Conservation (phyloP, 2,888 invertebrate species). For the Netelia melanura region DNA sequence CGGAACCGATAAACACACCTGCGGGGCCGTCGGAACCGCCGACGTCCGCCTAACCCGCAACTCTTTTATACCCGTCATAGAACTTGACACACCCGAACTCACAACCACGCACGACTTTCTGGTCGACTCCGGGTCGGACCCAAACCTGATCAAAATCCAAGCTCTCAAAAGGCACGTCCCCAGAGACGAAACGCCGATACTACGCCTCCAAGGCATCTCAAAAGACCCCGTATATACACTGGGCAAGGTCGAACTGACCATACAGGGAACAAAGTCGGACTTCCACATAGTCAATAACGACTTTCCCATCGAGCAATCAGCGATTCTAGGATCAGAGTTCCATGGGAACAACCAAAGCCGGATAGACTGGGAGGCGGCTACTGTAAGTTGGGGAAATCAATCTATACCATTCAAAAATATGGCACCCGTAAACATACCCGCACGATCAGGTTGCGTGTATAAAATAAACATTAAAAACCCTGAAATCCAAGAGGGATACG, state of each 20-base stretch:
- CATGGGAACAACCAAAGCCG: background rate
- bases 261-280: background rate
- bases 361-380: constrained; percentile 1
- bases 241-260: background rate
- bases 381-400: background rate
- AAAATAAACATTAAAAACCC: too few species aligned
- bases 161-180: background rate
- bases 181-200: too few species aligned
- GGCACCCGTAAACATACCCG: too few species aligned
- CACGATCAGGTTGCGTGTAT: too few species aligned
- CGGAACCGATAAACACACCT: background rate
- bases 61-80: background rate
- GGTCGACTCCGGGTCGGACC: constrained; percentile 31
- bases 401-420: background rate
- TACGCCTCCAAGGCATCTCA: constrained; percentile 19
- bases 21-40: background rate
- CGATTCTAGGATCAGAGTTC: constrained; percentile 11
- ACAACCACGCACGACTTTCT: background rate
- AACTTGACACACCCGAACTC: constrained; percentile 23
- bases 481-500: too few species aligned
- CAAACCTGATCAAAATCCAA: constrained; percentile 6
- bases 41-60: background rate
- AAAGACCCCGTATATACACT: background rate
- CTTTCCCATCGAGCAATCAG: background rate
- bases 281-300: background rate